Base-by-base conservation (phyloP, 1,140 invertebrate species). In the Pinna nobilis region DNA sequence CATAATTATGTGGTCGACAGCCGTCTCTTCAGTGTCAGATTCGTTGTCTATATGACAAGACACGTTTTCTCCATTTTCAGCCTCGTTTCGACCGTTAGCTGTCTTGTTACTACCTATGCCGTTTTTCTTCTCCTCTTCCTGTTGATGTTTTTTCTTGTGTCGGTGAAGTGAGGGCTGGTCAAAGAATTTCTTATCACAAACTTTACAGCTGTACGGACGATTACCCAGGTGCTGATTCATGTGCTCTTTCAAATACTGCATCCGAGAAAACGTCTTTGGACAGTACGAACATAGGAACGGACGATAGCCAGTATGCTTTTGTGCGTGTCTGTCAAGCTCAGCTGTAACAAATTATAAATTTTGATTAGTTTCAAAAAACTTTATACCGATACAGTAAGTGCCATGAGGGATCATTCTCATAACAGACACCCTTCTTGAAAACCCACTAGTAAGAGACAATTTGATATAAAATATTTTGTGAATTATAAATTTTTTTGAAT, bases 271-370 rank as follows among this genome's bases (percentile, higher is more conserved):
- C 18, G 91, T 91, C 61, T 96, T 94, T 83, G 96, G 95, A 91
- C 96, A 98, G 30, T 82, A 66, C 20, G 79, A 65, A 75, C 88
- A 89, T 20, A 78, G 68, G 74, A 83, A 89, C 13, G 84, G 86
- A 37, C 82, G 79, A 37, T 83, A 79, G 20, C 87, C 82, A 5
- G 85, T 87, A 73, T 88, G 86, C 50, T 82, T 84, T 30, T 79
- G 50, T 37, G 75, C 57, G 63, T 88, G 87, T 32, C 89, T 68
- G 3, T 97, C 98, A 39, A 99, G 91, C 89, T 99, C 98, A 90
- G 99, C 98, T 60, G 95, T 95, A 78, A 79, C 15, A 75, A 0
- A 35, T 9, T 30, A 20, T 35, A 49, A 41, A 4, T 18, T 35
- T 51, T n/a, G n/a, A n/a, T n/a, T n/a, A n/a, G n/a, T n/a, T n/a